Percentiles rank a stretch among this genome's conserved stretches.
phyloP scores from a whole-genome alignment of 2,888 invertebrate genomes.

The Cerceris ruficornis region DNA sequence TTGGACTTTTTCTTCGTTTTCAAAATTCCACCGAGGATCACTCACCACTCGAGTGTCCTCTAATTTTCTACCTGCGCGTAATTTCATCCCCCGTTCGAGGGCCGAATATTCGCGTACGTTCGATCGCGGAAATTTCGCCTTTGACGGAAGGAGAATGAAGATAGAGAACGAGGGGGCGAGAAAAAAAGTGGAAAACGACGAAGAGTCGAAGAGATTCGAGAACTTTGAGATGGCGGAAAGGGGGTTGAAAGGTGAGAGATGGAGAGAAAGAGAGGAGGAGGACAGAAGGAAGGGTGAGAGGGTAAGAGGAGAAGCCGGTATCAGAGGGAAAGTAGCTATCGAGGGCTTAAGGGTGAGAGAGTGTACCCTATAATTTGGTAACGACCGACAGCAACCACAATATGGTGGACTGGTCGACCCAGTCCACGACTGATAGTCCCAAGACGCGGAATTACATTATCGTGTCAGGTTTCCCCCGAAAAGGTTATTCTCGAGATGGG shows the following conservation, averaged over 20 bases:
- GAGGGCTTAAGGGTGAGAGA: neutral
- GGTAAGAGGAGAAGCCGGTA: neutral
- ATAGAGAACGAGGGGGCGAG: neutral
- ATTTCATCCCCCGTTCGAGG: too few species aligned
- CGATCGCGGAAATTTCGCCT: too few species aligned
- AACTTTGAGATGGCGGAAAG: neutral
- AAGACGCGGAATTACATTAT: constrained; percentile 37
- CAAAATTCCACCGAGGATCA: too few species aligned
- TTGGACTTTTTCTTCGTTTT: too few species aligned
- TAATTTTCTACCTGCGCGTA: too few species aligned
- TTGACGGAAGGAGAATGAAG: neutral
- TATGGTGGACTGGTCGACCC: constrained; percentile 1
- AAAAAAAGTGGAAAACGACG: neutral
- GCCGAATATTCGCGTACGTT: too few species aligned
- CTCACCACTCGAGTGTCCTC: too few species aligned
- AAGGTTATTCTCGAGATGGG: constrained; percentile 36
- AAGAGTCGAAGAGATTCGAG: neutral
- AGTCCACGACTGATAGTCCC: constrained; percentile 14
- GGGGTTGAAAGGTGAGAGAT: constrained; percentile 2
- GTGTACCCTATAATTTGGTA: constrained; percentile 10
- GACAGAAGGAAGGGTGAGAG: neutral
- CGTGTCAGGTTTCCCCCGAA: constrained; percentile 15
- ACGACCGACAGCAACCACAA: neutral
- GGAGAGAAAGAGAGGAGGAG: neutral
- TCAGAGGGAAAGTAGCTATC: neutral